Evolutionary conservation across 2,113 vertebrate genomes (phyloP).

Genomic region (Lophura nycthemera): DNA sequence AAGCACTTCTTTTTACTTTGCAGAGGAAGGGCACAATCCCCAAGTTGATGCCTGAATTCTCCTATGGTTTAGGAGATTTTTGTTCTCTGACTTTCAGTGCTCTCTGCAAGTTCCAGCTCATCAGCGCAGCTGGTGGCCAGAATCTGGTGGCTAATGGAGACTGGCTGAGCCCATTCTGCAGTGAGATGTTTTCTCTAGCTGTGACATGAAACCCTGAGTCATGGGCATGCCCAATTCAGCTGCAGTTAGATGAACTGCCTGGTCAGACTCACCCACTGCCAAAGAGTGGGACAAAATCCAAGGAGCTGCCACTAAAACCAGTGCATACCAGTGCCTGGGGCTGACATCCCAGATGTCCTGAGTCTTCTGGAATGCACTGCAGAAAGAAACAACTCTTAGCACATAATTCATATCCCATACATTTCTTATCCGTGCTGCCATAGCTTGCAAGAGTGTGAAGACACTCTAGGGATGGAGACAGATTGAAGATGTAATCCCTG

Average conservation of each 20-base stretch:
- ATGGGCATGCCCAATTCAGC: neutral
- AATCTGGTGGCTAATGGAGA: neutral
- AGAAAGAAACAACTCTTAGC: neutral
- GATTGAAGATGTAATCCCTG: neutral
- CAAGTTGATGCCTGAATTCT: neutral
- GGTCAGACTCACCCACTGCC: neutral
- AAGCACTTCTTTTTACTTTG: neutral
- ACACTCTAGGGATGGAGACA: neutral
- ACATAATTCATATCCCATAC: neutral
- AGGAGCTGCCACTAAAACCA: neutral
- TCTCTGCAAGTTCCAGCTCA: accelerated
- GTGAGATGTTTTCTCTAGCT: neutral
- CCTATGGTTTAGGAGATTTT: neutral
- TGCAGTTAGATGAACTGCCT: neutral
- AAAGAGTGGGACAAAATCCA: neutral
- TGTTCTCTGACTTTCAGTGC: neutral
- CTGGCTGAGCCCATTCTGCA: neutral
- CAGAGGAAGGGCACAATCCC: neutral
- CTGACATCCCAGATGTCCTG: neutral
- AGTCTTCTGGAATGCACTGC: neutral
- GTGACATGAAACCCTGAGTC: neutral
- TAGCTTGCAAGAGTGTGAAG: slow-evolving; percentile 6
- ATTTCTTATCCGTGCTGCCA: neutral
- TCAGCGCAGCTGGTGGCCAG: neutral
- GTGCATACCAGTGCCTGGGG: neutral